Percentiles rank a stretch among this genome's conserved stretches.
These are phyloP conservation scores for Neuroscelio doddi DNA, from an alignment of 2,888 invertebrate genomes.

Conservation along the genomic window DNA sequence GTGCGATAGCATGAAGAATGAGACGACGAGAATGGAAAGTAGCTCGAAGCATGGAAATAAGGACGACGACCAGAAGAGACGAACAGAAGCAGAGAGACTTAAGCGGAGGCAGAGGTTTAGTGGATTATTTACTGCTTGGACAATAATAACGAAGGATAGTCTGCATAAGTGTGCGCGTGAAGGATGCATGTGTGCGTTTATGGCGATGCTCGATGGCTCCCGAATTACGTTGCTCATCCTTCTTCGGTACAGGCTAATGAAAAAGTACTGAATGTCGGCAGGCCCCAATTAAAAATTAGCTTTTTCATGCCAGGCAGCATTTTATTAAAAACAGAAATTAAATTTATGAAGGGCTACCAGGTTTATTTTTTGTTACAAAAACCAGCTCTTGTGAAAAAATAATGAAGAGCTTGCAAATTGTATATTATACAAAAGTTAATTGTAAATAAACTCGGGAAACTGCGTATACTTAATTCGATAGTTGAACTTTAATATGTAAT, in stretches of 20 bases:
- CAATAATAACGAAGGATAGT: conserved; percentile 42
- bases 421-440: too few species aligned
- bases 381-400: too few species aligned
- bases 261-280: conserved; percentile 3
- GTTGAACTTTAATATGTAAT: too few species aligned
- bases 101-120: conserved; percentile 10
- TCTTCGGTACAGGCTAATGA: conserved; percentile 39
- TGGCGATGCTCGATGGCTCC: conserved; percentile 27
- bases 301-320: neutral
- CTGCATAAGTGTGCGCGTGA: conserved; percentile 30
- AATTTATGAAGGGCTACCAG: neutral
- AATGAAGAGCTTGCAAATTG: too few species aligned
- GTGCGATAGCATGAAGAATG: conserved; percentile 26
- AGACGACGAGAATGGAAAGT: conserved; percentile 12
- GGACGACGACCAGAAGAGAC: conserved; percentile 22
- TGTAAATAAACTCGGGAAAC: too few species aligned
- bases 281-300: conserved; percentile 8
- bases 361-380: neutral
- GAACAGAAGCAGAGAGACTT: conserved; percentile 18
- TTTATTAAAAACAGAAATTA: neutral
- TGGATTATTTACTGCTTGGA: conserved; percentile 42
- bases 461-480: too few species aligned
- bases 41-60: conserved; percentile 21
- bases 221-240: conserved; percentile 44
- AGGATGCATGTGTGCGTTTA: conserved; percentile 26